Evolutionary conservation across 2,888 invertebrate species (phyloP).

Genomic region (Pseudoips prasinana): DNA sequence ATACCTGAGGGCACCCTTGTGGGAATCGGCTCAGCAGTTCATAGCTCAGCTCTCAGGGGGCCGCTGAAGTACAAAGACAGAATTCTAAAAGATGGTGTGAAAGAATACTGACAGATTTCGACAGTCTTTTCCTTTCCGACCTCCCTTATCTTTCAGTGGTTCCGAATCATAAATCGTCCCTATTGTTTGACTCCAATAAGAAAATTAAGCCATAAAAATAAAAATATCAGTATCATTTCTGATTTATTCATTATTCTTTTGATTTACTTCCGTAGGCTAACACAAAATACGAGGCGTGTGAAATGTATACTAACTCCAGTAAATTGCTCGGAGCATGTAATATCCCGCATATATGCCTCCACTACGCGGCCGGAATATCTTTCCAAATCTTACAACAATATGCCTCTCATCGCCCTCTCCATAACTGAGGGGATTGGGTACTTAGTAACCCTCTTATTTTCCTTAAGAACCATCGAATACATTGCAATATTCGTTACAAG

Average conservation of each 20-base stretch:
- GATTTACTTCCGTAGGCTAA: slow-evolving; percentile 28
- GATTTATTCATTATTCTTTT: slow-evolving; percentile 17
- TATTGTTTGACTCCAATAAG: too few relatives aligned
- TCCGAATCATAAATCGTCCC: too few relatives aligned
- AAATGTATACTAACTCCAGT: slow-evolving; percentile 21
- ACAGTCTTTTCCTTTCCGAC: too few relatives aligned
- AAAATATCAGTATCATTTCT: too few relatives aligned
- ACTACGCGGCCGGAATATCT: slow-evolving; percentile 27
- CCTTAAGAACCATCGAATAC: slow-evolving; percentile 9
- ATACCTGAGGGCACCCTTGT: too few relatives aligned
- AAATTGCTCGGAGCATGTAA: slow-evolving; percentile 22
- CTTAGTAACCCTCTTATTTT: slow-evolving; percentile 22
- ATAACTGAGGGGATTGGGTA: neutral
- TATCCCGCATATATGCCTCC: slow-evolving; percentile 22
- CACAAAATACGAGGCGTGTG: slow-evolving; percentile 13
- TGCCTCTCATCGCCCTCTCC: slow-evolving; percentile 7
- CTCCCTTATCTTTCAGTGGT: too few relatives aligned
- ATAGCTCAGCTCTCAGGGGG: too few relatives aligned
- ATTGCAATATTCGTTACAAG: slow-evolving; percentile 21
- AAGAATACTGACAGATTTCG: too few relatives aligned
- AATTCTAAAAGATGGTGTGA: too few relatives aligned
- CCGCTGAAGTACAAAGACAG: too few relatives aligned
- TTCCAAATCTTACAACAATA: slow-evolving; percentile 28
- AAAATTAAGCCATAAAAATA: too few relatives aligned
- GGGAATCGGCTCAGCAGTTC: too few relatives aligned